phyloP scores from a whole-genome alignment of 2,888 invertebrate species.

The Helleia helle region DNA sequence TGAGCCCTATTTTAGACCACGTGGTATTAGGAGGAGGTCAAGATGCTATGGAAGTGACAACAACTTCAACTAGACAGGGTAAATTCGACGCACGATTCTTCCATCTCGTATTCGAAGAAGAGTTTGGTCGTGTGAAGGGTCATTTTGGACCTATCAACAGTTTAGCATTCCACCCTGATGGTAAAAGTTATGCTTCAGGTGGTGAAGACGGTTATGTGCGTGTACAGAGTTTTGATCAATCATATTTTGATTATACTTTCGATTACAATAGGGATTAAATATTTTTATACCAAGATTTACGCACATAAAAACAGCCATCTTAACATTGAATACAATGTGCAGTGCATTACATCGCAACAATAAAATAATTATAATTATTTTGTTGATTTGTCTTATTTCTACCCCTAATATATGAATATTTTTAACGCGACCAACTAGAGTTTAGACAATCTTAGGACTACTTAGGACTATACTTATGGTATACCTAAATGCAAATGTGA shows the following conservation, averaged over 20 bases:
- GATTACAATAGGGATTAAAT: conserved; percentile 79
- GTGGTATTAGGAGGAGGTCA: conserved; percentile 99
- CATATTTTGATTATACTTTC: conserved; percentile 96
- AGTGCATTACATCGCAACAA: conserved; percentile 1
- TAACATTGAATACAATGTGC: background rate
- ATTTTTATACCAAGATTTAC: conserved; percentile 10
- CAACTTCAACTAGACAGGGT: conserved; percentile 93
- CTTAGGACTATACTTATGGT: no score
- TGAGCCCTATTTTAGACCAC: conserved; percentile 96
- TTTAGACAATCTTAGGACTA: no score
- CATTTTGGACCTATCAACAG: conserved; percentile 99
- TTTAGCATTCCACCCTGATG: conserved; percentile 97
- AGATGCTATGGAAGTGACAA: conserved; percentile 99
- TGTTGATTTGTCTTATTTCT: conserved; percentile 5
- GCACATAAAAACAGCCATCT: background rate
- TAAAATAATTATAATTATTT: conserved; percentile 5
- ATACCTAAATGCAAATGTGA: no score
- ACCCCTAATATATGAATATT: no score
- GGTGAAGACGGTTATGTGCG: conserved; percentile 99
- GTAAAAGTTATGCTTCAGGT: conserved; percentile 95
- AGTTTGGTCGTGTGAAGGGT: conserved; percentile 97
- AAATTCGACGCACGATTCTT: conserved; percentile 98
- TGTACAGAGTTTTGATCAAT: conserved; percentile 95
- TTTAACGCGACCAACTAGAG: no score
- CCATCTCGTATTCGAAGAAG: conserved; percentile 96